Percentiles rank a stretch among this genome's conserved stretches.
Conservation (phyloP, 1,140 invertebrate genomes). For the Octopus bimaculoides region DNA sequence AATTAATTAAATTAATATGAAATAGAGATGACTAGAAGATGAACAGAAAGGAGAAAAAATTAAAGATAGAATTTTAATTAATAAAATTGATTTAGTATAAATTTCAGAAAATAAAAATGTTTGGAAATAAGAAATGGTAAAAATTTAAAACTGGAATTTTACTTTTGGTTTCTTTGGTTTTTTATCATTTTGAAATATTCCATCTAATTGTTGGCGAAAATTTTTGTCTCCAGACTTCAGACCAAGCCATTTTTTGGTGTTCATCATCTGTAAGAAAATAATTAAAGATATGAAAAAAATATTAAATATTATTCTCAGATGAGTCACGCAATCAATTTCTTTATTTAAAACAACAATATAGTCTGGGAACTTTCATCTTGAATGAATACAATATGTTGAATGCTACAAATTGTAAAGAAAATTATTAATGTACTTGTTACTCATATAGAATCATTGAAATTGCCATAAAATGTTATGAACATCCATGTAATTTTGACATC, state of each 20-base stretch:
- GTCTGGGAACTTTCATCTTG: too few species aligned
- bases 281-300: neutral
- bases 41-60: neutral
- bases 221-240: constrained; percentile 1
- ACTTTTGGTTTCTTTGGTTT: constrained; percentile 6
- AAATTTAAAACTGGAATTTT: neutral
- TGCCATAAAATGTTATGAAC: too few species aligned
- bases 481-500: too few species aligned
- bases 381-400: too few species aligned
- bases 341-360: too few species aligned
- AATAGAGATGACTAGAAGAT: neutral
- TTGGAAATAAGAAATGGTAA: neutral
- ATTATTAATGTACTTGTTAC: too few species aligned
- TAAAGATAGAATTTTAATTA: neutral
- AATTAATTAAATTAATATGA: neutral
- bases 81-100: neutral
- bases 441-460: too few species aligned
- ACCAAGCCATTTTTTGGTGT: constrained; percentile 10
- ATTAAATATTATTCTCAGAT: neutral
- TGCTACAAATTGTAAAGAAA: too few species aligned
- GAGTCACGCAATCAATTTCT: neutral
- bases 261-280: constrained; percentile 1
- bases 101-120: neutral
- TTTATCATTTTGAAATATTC: constrained; percentile 3
- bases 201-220: constrained; percentile 10